phyloP scores from a whole-genome alignment of 2,888 invertebrate species.

The Escarpia spicata region DNA sequence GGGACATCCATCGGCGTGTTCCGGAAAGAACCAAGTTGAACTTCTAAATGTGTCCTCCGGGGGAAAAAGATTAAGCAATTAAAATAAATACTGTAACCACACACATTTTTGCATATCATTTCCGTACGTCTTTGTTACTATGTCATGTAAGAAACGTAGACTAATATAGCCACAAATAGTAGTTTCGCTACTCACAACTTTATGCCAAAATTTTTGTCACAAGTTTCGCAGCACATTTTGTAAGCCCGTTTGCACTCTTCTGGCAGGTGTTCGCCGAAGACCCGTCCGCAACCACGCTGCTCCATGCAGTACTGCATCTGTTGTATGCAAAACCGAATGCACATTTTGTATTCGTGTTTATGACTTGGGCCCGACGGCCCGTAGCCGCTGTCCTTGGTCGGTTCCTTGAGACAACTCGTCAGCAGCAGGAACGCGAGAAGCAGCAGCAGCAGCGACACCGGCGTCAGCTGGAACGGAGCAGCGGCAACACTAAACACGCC shows the following conservation, averaged over 20 bases:
- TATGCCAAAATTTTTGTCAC: neutral
- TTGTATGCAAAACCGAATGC: neutral
- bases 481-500: neutral
- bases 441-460: neutral
- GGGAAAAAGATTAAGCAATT: neutral
- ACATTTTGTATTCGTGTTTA: neutral
- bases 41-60: neutral
- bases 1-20: neutral
- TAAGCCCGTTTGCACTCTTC: neutral
- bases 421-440: neutral
- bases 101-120: neutral
- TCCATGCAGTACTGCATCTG: neutral
- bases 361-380: neutral
- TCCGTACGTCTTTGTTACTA: neutral
- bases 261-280: neutral
- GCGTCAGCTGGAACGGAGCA: neutral
- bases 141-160: neutral
- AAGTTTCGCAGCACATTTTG: neutral
- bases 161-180: neutral
- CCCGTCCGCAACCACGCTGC: neutral
- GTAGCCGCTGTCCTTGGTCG: neutral
- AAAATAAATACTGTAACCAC: neutral
- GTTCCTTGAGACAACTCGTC: neutral
- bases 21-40: neutral
- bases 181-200: neutral